These are phyloP conservation scores for Catharus ustulatus DNA, from an alignment of 2,797 vertebrate species.

Conservation along the genomic window DNA sequence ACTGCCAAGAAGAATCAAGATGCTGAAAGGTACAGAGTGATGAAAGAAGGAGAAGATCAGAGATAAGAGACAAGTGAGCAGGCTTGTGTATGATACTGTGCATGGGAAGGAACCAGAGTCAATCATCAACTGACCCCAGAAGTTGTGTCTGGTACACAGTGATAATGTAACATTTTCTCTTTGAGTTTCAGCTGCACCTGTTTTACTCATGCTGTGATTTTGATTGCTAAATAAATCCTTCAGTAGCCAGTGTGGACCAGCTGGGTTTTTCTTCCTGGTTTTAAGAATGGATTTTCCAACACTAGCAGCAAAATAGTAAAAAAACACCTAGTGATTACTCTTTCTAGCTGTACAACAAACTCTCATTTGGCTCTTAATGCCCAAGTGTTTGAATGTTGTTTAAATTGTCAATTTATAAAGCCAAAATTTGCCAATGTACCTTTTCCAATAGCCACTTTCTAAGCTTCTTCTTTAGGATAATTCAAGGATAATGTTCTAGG, in stretches of 20 bases:
- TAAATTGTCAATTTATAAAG: not conserved
- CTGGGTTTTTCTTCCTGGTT: not conserved
- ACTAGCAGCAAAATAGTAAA: not conserved
- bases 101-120: not conserved
- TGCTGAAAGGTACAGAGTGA: not conserved
- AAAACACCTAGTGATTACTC: not conserved
- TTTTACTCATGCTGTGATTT: not conserved
- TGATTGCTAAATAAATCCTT: not conserved
- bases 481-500: not conserved
- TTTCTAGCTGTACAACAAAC: not conserved
- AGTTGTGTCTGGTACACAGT: not conserved
- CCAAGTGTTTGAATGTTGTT: not conserved
- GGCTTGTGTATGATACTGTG: too few relatives aligned
- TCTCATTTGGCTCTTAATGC: not conserved
- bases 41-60: not conserved
- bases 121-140: not conserved
- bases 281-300: not conserved
- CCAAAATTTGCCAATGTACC: not conserved
- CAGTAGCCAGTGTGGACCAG: not conserved
- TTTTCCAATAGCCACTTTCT: not conserved
- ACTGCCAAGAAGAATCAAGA: not conserved
- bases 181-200: not conserved
- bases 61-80: accelerated
- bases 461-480: not conserved
- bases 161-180: not conserved